Evolutionary conservation across 2,797 vertebrate genomes (phyloP).

Genomic region (Cirrhinus molitorella): DNA sequence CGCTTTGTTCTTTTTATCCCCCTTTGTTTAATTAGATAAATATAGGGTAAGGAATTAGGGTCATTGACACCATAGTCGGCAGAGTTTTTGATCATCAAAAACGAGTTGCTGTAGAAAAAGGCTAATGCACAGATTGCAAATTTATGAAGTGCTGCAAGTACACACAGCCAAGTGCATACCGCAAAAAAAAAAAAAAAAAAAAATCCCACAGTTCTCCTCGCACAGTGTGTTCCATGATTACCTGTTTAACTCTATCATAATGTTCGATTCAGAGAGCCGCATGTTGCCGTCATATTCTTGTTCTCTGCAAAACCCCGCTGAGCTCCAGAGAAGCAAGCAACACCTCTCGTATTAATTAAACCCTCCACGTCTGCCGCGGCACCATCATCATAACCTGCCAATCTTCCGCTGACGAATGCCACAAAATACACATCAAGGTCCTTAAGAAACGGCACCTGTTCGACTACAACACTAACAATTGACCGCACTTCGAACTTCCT

Average conservation of each 20-base stretch:
- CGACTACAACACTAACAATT: conserved; percentile 7
- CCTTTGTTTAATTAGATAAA: conserved; percentile 50
- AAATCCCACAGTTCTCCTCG: background rate
- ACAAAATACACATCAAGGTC: conserved; percentile 53
- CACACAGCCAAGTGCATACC: background rate
- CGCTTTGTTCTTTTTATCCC: conserved; percentile 34
- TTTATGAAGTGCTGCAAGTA: conserved; percentile 9
- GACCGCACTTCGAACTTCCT: conserved; percentile 11
- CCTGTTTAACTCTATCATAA: conserved; percentile 55
- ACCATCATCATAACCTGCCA: conserved; percentile 54
- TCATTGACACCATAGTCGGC: conserved; percentile 32
- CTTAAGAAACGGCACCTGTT: conserved; percentile 38
- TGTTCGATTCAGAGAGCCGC: conserved; percentile 35
- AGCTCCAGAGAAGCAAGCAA: conserved; percentile 42
- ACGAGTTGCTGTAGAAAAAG: background rate
- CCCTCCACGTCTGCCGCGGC: conserved; percentile 30
- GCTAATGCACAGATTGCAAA: background rate
- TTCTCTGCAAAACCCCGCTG: conserved; percentile 35
- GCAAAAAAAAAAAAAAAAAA: background rate
- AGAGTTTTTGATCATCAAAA: conserved; percentile 3
- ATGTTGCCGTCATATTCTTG: conserved; percentile 35
- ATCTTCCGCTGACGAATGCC: conserved; percentile 47
- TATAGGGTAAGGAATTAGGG: conserved; percentile 42
- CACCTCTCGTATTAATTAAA: conserved; percentile 55
- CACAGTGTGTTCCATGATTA: conserved; percentile 38